Evolutionary conservation across 2,113 vertebrate species (phyloP).

Genomic region (Xenus cinereus): DNA sequence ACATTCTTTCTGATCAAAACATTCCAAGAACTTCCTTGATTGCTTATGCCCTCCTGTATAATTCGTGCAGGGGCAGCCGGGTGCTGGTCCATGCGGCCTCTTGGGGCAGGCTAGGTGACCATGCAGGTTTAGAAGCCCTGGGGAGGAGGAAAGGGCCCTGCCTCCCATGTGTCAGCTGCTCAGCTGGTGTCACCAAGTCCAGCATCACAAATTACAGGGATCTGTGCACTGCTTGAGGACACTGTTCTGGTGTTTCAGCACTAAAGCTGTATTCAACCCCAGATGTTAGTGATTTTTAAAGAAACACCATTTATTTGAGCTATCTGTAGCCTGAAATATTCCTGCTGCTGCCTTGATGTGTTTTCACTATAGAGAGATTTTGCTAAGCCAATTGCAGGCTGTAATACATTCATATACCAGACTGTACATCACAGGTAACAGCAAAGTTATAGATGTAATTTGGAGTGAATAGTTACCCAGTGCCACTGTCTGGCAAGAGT

Average conservation of each 20-base stretch:
- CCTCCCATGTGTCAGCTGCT: accelerated
- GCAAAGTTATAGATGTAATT: not conserved
- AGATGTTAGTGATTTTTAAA: not conserved
- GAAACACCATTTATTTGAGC: not conserved
- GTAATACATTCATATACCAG: not conserved
- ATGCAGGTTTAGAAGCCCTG: not conserved
- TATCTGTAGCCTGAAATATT: not conserved
- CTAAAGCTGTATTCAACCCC: not conserved
- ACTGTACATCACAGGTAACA: not conserved
- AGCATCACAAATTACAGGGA: not conserved
- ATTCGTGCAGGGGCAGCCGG: accelerated
- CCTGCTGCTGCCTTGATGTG: not conserved
- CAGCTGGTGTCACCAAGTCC: not conserved
- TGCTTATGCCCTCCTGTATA: not conserved
- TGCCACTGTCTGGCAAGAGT: not conserved
- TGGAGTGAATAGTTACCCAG: not conserved
- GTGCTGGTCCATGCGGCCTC: not conserved
- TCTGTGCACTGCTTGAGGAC: no score
- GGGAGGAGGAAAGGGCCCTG: not conserved
- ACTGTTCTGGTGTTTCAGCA: not conserved
- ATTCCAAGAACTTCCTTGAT: not conserved
- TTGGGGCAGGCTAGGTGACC: not conserved
- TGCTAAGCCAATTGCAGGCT: not conserved
- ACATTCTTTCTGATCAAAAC: not conserved
- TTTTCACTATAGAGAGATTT: not conserved